Conservation (phyloP, 2,113 vertebrate species). For the Embiotoca jacksoni region DNA sequence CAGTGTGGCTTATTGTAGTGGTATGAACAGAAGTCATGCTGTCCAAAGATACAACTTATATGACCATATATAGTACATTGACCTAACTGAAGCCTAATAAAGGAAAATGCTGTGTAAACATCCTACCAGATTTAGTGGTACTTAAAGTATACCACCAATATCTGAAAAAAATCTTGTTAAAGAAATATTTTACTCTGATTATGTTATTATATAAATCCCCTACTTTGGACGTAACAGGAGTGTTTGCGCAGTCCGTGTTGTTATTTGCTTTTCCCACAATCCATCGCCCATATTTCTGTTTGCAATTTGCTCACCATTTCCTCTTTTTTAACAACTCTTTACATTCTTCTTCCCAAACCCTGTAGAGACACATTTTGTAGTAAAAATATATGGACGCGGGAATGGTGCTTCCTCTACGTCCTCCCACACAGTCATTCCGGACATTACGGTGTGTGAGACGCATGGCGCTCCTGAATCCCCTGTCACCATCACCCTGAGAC, state of each 20-base stretch:
- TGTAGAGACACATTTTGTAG: conserved; percentile 7
- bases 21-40: neutral
- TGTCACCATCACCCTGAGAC: conserved; percentile 49
- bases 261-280: conserved; percentile 26
- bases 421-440: conserved; percentile 58
- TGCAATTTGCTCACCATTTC: conserved; percentile 13
- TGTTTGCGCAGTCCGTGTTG: conserved; percentile 4
- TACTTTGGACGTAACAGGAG: neutral
- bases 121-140: too few relatives aligned
- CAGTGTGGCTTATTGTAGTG: too few relatives aligned
- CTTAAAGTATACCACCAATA: too few relatives aligned
- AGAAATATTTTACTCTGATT: neutral
- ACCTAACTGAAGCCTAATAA: neutral
- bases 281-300: neutral
- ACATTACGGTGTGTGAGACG: conserved; percentile 49
- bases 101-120: neutral
- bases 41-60: neutral
- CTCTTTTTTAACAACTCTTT: conserved; percentile 24
- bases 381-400: conserved; percentile 37
- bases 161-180: neutral
- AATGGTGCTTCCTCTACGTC: conserved; percentile 25
- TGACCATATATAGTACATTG: neutral
- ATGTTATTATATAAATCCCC: neutral
- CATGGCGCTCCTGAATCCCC: conserved; percentile 45
- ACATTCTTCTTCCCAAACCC: conserved; percentile 18